Conservation (phyloP, 2,888 invertebrate species). For the Eretmocerus hayati region DNA sequence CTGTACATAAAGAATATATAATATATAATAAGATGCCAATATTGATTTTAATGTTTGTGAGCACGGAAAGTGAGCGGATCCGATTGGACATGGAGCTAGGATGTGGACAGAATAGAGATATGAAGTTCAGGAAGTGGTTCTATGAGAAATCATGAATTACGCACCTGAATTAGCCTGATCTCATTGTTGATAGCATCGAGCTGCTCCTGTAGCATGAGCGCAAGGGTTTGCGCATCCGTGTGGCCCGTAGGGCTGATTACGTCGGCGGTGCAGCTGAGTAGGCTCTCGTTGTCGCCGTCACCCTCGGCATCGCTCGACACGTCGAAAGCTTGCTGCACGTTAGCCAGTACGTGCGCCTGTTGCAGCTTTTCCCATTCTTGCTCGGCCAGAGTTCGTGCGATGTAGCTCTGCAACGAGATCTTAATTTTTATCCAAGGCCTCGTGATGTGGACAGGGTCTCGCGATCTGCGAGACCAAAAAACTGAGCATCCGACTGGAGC, state of each 20-base stretch:
- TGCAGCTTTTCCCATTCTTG: slow-evolving; percentile 95
- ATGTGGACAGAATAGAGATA: too few species aligned
- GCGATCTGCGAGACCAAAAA: too few species aligned
- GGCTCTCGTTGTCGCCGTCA: slow-evolving; percentile 69
- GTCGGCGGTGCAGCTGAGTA: slow-evolving; percentile 64
- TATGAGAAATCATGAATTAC: too few species aligned
- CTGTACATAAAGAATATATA: too few species aligned
- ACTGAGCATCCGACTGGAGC: too few species aligned
- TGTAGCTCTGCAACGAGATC: slow-evolving; percentile 40
- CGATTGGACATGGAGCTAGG: too few species aligned
- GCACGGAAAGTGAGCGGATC: too few species aligned
- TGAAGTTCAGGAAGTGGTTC: too few species aligned
- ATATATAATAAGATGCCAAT: too few species aligned
- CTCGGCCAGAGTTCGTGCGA: slow-evolving; percentile 44
- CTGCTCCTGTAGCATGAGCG: slow-evolving; percentile 98
- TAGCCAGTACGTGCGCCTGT: slow-evolving; percentile 81
- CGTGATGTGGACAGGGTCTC: too few species aligned
- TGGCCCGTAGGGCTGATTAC: slow-evolving; percentile 62
- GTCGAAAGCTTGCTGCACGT: slow-evolving; percentile 89
- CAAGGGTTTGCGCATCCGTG: slow-evolving; percentile 94
- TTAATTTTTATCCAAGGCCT: too few species aligned
- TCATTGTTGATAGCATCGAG: slow-evolving; percentile 99
- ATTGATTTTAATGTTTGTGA: too few species aligned
- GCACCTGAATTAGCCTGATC: slow-evolving; percentile 64
- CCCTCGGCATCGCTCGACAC: slow-evolving; percentile 79